Evolutionary conservation across 2,797 vertebrate genomes (phyloP), one percentile per base, ranked within the genome.

Genomic region (Kryptopterus vitreolus): DNA sequence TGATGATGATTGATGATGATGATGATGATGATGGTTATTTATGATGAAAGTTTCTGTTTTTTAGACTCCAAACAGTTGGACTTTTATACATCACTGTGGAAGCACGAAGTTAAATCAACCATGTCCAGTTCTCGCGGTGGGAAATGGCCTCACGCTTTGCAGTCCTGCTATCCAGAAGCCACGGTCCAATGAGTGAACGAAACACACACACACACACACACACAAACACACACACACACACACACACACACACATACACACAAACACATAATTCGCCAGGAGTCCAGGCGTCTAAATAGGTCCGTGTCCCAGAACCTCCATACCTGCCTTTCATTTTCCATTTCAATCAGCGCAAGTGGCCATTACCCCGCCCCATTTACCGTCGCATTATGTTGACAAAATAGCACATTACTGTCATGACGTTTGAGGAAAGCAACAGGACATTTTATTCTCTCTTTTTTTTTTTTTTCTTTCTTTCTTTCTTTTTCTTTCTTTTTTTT

Each of bases 371-470:
- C 88, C 88, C 87, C 91, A 93, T 92, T 93, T 92, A 88, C 90
- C 87, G 86, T 80, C 77, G 89, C 89, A 91, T 93, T 92, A 92
- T 91, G 88, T 90, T 91, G 91, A 92, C 88, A 91, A 91, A 92
- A 92, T 85, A 84, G 81, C 76, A 87, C 88, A 91, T 92, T 91
- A 89, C 85, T 81, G 86, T 88, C 87, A 86, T 83, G 82, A 89
- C 85, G 86, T 89, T 86, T 88, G 61, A 73, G n/a, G 77, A 82
- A 88, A 83, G 86, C 88, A 86, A 88, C 58, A 82, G 80, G 84
- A 87, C 87, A 85, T 87, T n/a, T n/a, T n/a, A n/a, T n/a, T n/a
- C 84, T 81, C 26, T 59, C 48, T 48, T 46, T 31, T 43, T 24
- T 69, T 68, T 62, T 71, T 53, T 62, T 52, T 63, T n/a, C 68